Evolutionary conservation across 2,888 invertebrate genomes (phyloP).

Genomic region (Lucinisca nassula): DNA sequence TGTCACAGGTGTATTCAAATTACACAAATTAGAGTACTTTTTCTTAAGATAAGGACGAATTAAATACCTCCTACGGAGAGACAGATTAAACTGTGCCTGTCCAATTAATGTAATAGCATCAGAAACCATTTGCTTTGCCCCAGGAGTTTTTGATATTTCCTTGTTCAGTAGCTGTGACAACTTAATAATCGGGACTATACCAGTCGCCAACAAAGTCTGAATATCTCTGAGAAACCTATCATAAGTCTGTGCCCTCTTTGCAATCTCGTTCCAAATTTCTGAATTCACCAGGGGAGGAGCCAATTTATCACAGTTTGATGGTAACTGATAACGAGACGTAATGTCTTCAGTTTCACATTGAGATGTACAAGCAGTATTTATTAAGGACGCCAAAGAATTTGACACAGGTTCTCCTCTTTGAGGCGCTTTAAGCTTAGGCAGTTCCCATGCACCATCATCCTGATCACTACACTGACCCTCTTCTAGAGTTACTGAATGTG

Average conservation of each 20-base stretch:
- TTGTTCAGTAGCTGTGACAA: background rate
- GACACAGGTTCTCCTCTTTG: background rate
- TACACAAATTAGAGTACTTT: slow-evolving; percentile 1
- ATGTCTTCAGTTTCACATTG: background rate
- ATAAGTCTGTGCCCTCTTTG: background rate
- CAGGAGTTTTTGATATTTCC: background rate
- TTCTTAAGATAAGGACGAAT: background rate
- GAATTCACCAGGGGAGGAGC: background rate
- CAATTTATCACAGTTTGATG: too few species aligned
- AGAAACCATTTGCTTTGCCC: background rate
- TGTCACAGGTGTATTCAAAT: background rate
- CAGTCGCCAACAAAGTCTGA: background rate
- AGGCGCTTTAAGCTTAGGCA: background rate
- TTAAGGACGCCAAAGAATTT: background rate
- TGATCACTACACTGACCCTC: too few species aligned
- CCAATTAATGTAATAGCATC: background rate
- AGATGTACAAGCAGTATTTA: background rate
- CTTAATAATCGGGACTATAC: background rate
- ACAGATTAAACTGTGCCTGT: slow-evolving; percentile 4
- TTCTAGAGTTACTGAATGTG: too few species aligned
- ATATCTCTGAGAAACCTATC: background rate
- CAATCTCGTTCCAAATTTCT: background rate
- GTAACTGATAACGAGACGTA: background rate
- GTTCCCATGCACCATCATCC: background rate
- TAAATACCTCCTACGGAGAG: background rate